Evolutionary conservation across 2,888 invertebrate species (phyloP).

Genomic region (Platycnemis pennipes): DNA sequence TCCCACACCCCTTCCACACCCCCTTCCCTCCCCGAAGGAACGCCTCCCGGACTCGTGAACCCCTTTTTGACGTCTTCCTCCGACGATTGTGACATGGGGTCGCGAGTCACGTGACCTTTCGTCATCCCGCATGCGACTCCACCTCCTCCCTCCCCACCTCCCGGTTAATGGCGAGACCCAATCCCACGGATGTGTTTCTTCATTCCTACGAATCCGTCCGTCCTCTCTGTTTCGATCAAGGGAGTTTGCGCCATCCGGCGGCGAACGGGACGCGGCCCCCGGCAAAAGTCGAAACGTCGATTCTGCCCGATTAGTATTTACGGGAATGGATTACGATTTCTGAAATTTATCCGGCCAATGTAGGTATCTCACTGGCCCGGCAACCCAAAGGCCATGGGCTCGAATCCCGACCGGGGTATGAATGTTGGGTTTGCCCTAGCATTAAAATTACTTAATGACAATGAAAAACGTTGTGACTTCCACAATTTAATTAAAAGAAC

Average conservation of each 20-base stretch:
- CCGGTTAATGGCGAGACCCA: not conserved
- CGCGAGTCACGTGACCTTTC: not conserved
- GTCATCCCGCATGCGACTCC: not conserved
- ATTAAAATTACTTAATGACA: no score
- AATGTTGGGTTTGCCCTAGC: no score
- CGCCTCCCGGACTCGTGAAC: no score
- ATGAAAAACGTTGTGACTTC: no score
- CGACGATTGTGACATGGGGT: slow-evolving; percentile 47
- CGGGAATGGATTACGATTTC: not conserved
- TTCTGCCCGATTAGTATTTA: not conserved
- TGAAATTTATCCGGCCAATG: no score
- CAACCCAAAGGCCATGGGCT: no score
- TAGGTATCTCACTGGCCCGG: no score
- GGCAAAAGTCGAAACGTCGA: not conserved
- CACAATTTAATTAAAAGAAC: no score
- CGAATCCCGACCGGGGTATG: no score
- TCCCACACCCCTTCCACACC: not conserved
- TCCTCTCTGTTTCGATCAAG: not conserved
- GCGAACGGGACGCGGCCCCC: not conserved
- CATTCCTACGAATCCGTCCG: not conserved
- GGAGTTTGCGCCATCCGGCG: not conserved
- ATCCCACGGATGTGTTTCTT: not conserved
- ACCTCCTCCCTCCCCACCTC: no score
- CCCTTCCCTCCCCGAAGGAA: not conserved
- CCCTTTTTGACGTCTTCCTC: not conserved